Conservation (phyloP, 2,113 vertebrate genomes). For the Xiphophorus maculatus region DNA sequence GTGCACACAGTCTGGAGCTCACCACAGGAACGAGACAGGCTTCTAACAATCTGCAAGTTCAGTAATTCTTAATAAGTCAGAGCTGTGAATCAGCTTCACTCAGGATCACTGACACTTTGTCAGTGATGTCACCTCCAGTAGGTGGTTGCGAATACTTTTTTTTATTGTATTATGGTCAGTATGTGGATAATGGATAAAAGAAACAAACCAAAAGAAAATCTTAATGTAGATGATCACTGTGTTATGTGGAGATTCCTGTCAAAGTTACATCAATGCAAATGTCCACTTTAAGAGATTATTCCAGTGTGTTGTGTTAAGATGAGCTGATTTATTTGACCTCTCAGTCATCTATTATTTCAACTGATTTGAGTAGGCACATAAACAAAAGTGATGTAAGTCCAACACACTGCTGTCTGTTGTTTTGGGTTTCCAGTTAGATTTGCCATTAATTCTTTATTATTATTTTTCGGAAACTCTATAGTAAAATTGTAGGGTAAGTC, state of each 20-base stretch:
- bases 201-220: not conserved
- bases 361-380: too few species aligned
- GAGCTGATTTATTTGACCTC: too few species aligned
- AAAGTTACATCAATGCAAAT: not conserved
- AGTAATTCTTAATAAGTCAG: conserved; percentile 26
- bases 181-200: not conserved
- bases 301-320: too few species aligned
- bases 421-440: too few species aligned
- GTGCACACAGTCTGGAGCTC: conserved; percentile 41
- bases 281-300: not conserved
- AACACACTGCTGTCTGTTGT: too few species aligned
- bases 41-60: conserved; percentile 21
- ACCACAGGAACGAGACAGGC: conserved; percentile 33
- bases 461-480: too few species aligned
- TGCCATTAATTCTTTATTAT: too few species aligned
- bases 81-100: conserved; percentile 40
- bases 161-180: not conserved
- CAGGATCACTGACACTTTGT: conserved; percentile 10
- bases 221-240: not conserved
- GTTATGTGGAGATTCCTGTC: too few species aligned
- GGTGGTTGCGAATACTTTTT: too few species aligned
- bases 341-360: too few species aligned
- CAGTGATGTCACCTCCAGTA: not conserved
- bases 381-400: too few species aligned
- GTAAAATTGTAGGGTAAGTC: too few species aligned